These are phyloP conservation scores for Heteronetta atricapilla DNA, from an alignment of 2,113 vertebrate genomes.

Conservation along the genomic window DNA sequence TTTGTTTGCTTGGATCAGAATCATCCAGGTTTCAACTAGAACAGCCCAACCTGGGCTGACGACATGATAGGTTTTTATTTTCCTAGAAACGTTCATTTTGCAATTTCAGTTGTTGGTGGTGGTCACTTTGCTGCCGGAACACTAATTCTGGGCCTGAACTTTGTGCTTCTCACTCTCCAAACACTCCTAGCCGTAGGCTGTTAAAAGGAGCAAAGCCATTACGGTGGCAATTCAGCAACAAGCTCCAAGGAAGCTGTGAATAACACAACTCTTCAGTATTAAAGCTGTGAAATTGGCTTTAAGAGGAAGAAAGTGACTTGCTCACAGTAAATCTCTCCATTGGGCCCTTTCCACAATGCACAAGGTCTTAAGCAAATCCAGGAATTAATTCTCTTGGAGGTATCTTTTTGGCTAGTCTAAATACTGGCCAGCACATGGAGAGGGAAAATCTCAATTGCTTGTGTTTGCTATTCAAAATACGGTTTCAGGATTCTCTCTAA, in stretches of 20 bases:
- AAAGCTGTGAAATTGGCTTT: not conserved
- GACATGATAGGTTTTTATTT: not conserved
- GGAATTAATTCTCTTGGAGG: not conserved
- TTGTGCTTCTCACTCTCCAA: conserved; percentile 10
- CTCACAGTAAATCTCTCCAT: not conserved
- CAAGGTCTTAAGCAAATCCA: not conserved
- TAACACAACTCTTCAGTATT: not conserved
- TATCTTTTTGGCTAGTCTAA: not conserved
- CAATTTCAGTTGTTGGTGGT: not conserved
- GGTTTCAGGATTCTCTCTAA: not conserved
- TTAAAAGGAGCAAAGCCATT: not conserved
- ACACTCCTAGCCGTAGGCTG: not conserved
- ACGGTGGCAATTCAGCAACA: not conserved
- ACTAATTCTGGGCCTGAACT: not conserved
- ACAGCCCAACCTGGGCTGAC: not conserved
- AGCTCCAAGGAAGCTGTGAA: not conserved
- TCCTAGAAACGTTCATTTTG: conserved; percentile 21
- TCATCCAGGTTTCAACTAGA: not conserved
- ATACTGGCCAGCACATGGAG: not conserved
- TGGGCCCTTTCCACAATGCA: not conserved
- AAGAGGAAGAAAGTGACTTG: not conserved
- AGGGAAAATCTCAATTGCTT: not conserved
- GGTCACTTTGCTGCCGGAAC: not conserved
- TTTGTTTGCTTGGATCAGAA: not conserved
- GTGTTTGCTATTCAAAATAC: not conserved